Evolutionary conservation across 2,113 vertebrate genomes (phyloP), one percentile per base, ranked within the genome.

Genomic region (Sapayoa aenigma): DNA sequence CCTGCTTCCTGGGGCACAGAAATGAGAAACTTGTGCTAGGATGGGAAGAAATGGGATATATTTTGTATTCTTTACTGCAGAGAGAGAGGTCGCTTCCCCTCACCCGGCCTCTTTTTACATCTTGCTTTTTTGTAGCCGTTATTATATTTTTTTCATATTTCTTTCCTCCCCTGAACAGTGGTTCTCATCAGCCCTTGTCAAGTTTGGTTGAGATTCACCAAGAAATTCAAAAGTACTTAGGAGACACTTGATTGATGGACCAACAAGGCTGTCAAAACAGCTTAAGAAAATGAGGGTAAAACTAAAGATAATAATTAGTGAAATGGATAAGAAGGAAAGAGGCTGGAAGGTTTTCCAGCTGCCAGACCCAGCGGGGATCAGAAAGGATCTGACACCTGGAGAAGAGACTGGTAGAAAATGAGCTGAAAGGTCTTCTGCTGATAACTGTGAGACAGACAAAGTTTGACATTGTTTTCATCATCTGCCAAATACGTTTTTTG

Each of bases 261-360:
- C 91, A 94, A 84, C 65, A 28, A 47, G 86, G 76, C 89, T 96
- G 96, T 95, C 95, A 94, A 77, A 94, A 67, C 47, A 78, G 76
- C 83, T 96, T 92, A 95, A 72, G 72, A 52, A 95, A 94, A 80
- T 50, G 65, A 92, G 76, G 47, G 76, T 59, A 47, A 84, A 93
- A 31, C 41, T 68, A 39, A 95, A 88, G 91, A 58, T 85, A 56
- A 96, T 86, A 89, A 87, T 81, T 89, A 95, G 73, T 89, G 78
- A 95, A 82, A 81, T 4, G 0, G 24, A 73, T 46, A 66, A 77
- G 67, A 77, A 58, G 35, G 66, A 46, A 58, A 73, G 28, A 41
- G 65, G 56, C 92, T 89, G 83, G 76, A 87, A 91, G 72, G 79
- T 31, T 94, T 89, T 91, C 91, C 50, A 19, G 69, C 39, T 74